A percentile compares a stretch with the other conserved stretches of the same genome.
Evolutionary conservation across 92 coral and sea anemone species (phyloP).

Genomic region (Virgularia gustaviana): DNA sequence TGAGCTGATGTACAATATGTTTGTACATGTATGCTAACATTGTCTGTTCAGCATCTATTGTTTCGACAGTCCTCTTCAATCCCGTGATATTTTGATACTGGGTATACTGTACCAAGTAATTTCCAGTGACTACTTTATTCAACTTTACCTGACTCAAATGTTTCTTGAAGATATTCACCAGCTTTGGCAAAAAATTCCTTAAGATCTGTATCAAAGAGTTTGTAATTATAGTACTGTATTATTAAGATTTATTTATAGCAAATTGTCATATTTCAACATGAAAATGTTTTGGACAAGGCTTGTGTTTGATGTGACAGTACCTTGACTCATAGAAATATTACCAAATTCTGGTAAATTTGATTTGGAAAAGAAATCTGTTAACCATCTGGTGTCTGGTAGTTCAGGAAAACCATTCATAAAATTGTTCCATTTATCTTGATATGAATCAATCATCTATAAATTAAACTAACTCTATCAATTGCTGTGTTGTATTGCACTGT

Average conservation of each 20-base stretch:
- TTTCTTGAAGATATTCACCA: slow-evolving; percentile 24
- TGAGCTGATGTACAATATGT: too few relatives aligned
- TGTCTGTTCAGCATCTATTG: too few relatives aligned
- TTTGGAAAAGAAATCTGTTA: slow-evolving; percentile 54
- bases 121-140: too few relatives aligned
- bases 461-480: not conserved
- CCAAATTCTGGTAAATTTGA: slow-evolving; percentile 56
- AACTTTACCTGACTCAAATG: slow-evolving; percentile 41
- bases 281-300: not conserved
- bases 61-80: too few relatives aligned
- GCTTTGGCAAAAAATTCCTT: slow-evolving; percentile 21
- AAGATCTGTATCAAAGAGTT: not conserved
- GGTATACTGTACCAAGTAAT: too few relatives aligned
- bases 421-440: slow-evolving; percentile 78
- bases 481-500: not conserved
- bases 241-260: not conserved
- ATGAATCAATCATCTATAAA: slow-evolving; percentile 86
- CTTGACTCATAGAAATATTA: slow-evolving; percentile 48
- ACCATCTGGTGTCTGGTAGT: slow-evolving; percentile 54
- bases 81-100: too few relatives aligned
- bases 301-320: slow-evolving; percentile 54
- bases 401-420: slow-evolving; percentile 76
- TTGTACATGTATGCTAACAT: too few relatives aligned
- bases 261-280: not conserved
- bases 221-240: not conserved